Percentiles rank a stretch among this genome's conserved stretches.
phyloP scores from a whole-genome alignment of 2,888 invertebrate species.

The Leptopilina myrica region DNA sequence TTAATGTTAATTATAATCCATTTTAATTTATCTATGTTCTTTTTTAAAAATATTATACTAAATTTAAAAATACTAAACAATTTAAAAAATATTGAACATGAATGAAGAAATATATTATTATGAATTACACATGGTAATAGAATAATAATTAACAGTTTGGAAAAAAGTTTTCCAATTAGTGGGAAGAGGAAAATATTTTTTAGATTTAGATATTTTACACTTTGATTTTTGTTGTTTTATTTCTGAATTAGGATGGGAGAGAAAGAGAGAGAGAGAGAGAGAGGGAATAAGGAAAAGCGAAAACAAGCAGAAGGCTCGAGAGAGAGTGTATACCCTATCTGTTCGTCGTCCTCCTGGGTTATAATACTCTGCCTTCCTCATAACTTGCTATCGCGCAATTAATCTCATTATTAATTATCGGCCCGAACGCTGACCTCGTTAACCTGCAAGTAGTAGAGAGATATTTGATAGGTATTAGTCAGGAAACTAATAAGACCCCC shows the following conservation, averaged over 20 bases:
- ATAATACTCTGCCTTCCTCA: conserved; percentile 43
- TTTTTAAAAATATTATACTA: no score
- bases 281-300: conserved; percentile 28
- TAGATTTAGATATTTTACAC: background rate
- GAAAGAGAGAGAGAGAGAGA: background rate
- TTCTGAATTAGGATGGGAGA: background rate
- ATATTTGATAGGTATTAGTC: conserved; percentile 42
- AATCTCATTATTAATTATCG: conserved; percentile 72
- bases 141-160: no score
- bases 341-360: background rate
- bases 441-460: conserved; percentile 56
- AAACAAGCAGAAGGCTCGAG: conserved; percentile 26
- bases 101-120: no score
- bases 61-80: no score
- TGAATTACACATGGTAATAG: no score
- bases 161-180: no score
- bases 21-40: no score
- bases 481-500: conserved; percentile 44
- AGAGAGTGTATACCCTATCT: background rate
- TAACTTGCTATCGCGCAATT: conserved; percentile 66
- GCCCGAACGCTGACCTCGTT: conserved; percentile 66
- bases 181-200: background rate
- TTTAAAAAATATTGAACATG: no score
- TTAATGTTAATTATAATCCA: no score
- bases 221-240: background rate